Conservation (phyloP, 2,113 vertebrate species). For the Ardeotis arabs region DNA sequence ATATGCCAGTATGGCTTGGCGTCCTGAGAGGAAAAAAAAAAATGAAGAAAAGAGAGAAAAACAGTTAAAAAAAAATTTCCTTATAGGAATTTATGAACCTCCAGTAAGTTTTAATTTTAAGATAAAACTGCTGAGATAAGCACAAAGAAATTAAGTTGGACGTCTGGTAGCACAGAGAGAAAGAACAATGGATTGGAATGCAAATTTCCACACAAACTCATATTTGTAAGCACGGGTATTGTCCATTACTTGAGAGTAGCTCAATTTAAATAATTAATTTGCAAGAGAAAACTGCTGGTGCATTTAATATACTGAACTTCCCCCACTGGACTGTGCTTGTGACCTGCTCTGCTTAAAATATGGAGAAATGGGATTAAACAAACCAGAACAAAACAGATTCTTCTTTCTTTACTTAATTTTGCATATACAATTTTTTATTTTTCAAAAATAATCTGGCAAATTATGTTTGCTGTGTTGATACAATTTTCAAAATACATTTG, state of each 20-base stretch:
- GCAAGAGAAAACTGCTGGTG: slow-evolving; percentile 68
- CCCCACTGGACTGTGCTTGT: slow-evolving; percentile 21
- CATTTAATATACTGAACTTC: slow-evolving; percentile 70
- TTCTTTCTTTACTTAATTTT: not conserved
- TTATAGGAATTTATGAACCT: not conserved
- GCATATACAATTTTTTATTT: not conserved
- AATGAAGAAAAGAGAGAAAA: not conserved
- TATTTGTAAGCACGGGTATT: slow-evolving; percentile 30
- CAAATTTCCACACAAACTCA: slow-evolving; percentile 52
- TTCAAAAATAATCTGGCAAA: not conserved
- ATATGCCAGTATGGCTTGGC: not conserved
- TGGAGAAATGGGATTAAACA: slow-evolving; percentile 6
- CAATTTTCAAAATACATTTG: not conserved
- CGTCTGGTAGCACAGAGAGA: not conserved
- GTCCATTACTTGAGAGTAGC: slow-evolving; percentile 63
- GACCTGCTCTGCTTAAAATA: slow-evolving; percentile 29
- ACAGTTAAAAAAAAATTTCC: not conserved
- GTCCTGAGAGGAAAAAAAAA: not conserved
- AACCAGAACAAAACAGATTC: not conserved
- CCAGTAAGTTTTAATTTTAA: slow-evolving; percentile 40
- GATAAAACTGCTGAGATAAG: slow-evolving; percentile 31
- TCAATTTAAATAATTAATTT: slow-evolving; percentile 72
- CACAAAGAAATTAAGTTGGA: slow-evolving; percentile 47
- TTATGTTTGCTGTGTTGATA: not conserved
- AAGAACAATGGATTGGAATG: slow-evolving; percentile 54